A percentile compares a stretch with the other conserved stretches of the same genome.
Evolutionary conservation across 2,888 invertebrate genomes (phyloP).

Genomic region (Caenorhabditis uteleia): DNA sequence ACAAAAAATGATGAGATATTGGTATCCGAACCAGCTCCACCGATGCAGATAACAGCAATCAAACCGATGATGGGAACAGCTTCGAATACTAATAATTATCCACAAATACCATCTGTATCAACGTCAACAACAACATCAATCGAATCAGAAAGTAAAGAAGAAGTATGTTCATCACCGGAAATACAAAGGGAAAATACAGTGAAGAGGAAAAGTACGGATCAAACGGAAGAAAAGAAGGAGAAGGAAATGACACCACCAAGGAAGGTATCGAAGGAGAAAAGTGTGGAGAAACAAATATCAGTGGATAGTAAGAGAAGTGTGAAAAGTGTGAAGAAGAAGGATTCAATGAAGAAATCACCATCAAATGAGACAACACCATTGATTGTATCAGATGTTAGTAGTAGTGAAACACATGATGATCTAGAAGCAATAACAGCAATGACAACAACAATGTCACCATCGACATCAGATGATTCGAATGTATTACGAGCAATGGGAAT

Average conservation of each 20-base stretch:
- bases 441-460: constrained; percentile 22
- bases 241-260: constrained; percentile 6
- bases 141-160: constrained; percentile 30
- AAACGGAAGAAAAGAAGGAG: no score
- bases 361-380: constrained; percentile 39
- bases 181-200: constrained; percentile 25
- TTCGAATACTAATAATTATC: constrained; percentile 2
- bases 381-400: constrained; percentile 57
- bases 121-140: constrained; percentile 27
- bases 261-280: constrained; percentile 3
- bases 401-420: constrained; percentile 50
- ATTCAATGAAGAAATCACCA: constrained; percentile 22
- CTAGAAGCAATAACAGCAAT: constrained; percentile 7
- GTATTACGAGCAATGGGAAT: constrained; percentile 14
- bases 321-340: constrained; percentile 28
- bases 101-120: constrained; percentile 17
- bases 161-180: constrained; percentile 26
- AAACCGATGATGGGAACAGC: constrained; percentile 27
- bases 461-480: constrained; percentile 11
- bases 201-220: constrained; percentile 23
- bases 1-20: constrained; percentile 16
- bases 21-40: constrained; percentile 6
- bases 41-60: constrained; percentile 19
- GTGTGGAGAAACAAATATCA: constrained; percentile 15
- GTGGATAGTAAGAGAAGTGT: constrained; percentile 33